Evolutionary conservation across 2,797 vertebrate species (phyloP).

Genomic region (Carapus acus): DNA sequence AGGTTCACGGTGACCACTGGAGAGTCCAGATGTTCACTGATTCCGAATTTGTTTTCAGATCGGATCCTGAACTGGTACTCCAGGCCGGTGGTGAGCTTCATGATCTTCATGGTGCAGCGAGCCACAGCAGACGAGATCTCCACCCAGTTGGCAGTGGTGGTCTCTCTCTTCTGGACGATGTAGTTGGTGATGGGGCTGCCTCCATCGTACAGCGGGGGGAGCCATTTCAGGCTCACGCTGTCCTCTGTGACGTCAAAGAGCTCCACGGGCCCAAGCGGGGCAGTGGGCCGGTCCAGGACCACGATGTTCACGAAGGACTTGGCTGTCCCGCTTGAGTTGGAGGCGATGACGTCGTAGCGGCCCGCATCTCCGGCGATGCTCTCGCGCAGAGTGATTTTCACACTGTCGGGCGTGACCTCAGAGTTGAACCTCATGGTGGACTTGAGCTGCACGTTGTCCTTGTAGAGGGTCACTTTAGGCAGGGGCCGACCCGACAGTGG

Average conservation of each 20-base stretch:
- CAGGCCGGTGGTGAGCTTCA: conserved; percentile 88
- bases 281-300: conserved; percentile 88
- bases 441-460: conserved; percentile 82
- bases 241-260: conserved; percentile 89
- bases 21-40: conserved; percentile 93
- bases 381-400: conserved; percentile 88
- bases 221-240: conserved; percentile 86
- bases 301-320: conserved; percentile 89
- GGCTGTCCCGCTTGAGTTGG: conserved; percentile 92
- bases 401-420: conserved; percentile 86
- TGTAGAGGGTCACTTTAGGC: conserved; percentile 88
- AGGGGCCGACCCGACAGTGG: conserved; percentile 86
- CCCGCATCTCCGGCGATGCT: conserved; percentile 88
- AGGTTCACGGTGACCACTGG: conserved; percentile 80
- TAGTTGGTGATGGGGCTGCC: conserved; percentile 97
- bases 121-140: conserved; percentile 93
- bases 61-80: conserved; percentile 98
- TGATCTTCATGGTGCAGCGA: conserved; percentile 88
- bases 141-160: conserved; percentile 88
- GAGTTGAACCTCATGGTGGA: conserved; percentile 95
- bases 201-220: conserved; percentile 89
- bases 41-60: conserved; percentile 97
- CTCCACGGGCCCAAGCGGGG: conserved; percentile 85
- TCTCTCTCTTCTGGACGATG: conserved; percentile 93
- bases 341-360: conserved; percentile 89